Percentiles rank a stretch among this genome's conserved stretches.
Evolutionary conservation across 2,113 vertebrate species (phyloP).

Genomic region (Saccopteryx leptura): DNA sequence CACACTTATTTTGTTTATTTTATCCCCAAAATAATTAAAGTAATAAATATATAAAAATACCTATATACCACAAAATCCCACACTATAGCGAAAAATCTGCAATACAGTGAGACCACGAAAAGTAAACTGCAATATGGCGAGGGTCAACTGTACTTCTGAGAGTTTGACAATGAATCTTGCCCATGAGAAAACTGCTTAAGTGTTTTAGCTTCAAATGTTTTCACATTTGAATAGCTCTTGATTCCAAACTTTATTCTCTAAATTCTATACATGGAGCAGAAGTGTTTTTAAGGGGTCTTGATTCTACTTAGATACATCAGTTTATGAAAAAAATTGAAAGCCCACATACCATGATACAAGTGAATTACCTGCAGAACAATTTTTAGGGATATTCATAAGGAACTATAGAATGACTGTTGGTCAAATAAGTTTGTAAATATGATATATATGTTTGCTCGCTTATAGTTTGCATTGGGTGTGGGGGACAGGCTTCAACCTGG

Average conservation of each 20-base stretch:
- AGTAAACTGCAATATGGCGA: no score
- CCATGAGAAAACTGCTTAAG: not conserved
- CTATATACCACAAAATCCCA: no score
- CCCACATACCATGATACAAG: not conserved
- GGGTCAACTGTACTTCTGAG: not conserved
- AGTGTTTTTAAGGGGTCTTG: not conserved
- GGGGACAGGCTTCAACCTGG: no score
- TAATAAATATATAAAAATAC: no score
- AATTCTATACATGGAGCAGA: not conserved
- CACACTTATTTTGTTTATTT: no score
- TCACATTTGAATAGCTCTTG: not conserved
- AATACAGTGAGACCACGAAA: no score
- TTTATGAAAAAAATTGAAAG: slow-evolving; percentile 28
- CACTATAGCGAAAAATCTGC: no score
- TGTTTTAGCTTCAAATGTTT: not conserved
- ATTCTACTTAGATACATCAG: not conserved
- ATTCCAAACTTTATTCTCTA: slow-evolving; percentile 2
- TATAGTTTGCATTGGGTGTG: no score
- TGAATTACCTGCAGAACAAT: not conserved
- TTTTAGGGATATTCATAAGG: not conserved
- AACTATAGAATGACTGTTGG: not conserved
- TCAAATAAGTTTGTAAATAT: no score
- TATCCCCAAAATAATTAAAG: no score
- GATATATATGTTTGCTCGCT: no score
- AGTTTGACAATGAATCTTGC: not conserved